Percentiles rank a stretch among this genome's conserved stretches.
Evolutionary conservation across 92 coral and sea anemone genomes (phyloP).

Genomic region (Phenganax subtilis): DNA sequence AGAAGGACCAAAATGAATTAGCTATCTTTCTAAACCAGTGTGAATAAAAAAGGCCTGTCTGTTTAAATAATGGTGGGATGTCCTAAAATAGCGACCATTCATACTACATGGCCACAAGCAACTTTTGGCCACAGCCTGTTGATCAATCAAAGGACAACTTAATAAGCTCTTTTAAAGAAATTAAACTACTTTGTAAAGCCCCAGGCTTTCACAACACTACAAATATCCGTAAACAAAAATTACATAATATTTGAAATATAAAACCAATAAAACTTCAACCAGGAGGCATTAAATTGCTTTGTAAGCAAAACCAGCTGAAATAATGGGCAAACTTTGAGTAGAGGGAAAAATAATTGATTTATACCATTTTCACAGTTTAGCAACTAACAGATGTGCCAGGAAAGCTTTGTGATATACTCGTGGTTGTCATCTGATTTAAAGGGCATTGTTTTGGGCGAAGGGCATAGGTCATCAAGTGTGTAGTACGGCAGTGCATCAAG

Average conservation of each 20-base stretch:
- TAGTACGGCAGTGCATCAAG: not conserved
- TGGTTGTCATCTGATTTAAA: constrained; percentile 7
- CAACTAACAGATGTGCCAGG: not conserved
- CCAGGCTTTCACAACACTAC: not conserved
- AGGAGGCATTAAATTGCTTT: not conserved
- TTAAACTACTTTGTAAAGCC: not conserved
- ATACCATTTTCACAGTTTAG: too few species aligned
- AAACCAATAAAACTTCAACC: not conserved
- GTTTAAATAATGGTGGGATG: not conserved
- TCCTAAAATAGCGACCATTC: not conserved
- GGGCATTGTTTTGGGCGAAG: not conserved
- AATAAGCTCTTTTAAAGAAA: not conserved
- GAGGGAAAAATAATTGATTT: not conserved
- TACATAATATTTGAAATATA: not conserved
- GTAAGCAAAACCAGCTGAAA: not conserved
- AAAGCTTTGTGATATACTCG: not conserved
- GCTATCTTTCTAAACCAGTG: not conserved
- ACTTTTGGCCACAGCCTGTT: constrained; percentile 3
- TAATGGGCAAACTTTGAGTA: not conserved
- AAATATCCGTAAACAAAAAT: not conserved
- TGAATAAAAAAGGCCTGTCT: not conserved
- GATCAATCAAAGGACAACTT: not conserved
- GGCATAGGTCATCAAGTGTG: constrained; percentile 13
- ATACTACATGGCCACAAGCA: constrained; percentile 21
- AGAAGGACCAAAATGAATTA: constrained; percentile 12